Evolutionary conservation across 2,797 vertebrate genomes (phyloP).

Genomic region (Falco concolor): DNA sequence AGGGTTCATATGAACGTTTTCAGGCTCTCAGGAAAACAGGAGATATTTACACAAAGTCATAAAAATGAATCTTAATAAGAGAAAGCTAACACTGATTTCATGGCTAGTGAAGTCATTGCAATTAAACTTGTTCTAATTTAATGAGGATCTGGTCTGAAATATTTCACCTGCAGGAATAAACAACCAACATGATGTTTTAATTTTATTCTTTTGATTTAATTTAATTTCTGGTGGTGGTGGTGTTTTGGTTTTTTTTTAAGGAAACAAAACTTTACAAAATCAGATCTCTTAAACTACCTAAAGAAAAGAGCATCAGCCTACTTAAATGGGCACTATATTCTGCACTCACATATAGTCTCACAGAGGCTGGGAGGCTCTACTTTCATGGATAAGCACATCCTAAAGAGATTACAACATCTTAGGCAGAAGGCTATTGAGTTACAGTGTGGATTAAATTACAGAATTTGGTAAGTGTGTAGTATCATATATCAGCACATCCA

Average conservation of each 20-base stretch:
- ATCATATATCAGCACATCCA: slow-evolving; percentile 49
- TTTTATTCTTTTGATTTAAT: background rate
- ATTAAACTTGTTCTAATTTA: background rate
- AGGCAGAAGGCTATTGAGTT: slow-evolving; percentile 56
- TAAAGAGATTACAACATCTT: slow-evolving; percentile 61
- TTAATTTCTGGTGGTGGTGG: background rate
- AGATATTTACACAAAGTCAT: background rate
- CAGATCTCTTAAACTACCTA: background rate
- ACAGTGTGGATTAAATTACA: slow-evolving; percentile 54
- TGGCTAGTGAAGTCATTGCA: fast-evolving
- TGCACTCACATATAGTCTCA: background rate
- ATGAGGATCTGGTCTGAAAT: background rate
- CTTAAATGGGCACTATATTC: slow-evolving; percentile 3
- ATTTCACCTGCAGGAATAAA: background rate
- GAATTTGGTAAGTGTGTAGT: slow-evolving; percentile 48
- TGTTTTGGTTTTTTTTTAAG: background rate
- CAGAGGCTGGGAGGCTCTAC: slow-evolving; percentile 21
- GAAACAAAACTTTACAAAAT: background rate
- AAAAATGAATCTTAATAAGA: background rate
- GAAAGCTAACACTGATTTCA: background rate
- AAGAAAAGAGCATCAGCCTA: background rate
- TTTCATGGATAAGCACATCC: slow-evolving; percentile 64
- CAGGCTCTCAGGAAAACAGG: background rate
- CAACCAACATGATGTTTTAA: background rate
- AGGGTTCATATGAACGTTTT: background rate